Base-by-base conservation (phyloP, 1,140 invertebrate species). In the Charaxes varanes region DNA sequence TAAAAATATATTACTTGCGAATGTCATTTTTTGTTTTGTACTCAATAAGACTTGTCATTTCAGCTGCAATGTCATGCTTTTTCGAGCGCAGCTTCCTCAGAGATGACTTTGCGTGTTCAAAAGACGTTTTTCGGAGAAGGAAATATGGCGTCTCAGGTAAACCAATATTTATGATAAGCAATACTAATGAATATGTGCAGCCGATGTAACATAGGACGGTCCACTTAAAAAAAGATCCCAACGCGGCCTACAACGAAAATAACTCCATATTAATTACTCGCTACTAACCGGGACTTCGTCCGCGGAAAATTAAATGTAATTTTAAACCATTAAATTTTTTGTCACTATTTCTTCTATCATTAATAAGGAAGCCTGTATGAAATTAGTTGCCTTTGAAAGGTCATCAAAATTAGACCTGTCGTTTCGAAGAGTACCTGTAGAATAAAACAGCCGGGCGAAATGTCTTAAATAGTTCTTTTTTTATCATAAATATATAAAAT, bases 61-160 rank as follows among this genome's bases (percentile, higher is more conserved):
- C 69, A 12, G 35, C 28, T 1, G 56, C 42, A 11, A 64, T 41
- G 16, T 68, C 40, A 30, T 65, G 53, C 10, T 59, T 32, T 3
- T 37, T 21, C 2, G 41, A 32, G 19, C 69, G 45, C 14, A 68
- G 57, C 16, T 47, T 53, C 12, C 23, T 51, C 5, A 73, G 42
- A n/a, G 26, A 24, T 0, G 16, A 23, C 13, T 38, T 40, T 0
- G 66, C 58, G 2, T 56, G 41, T 6, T 54, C 53, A 3, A 32
- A 15, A 4, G 36, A 53, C 1, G 44, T 41, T 33, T 49, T 59
- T 32, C 57, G 37, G 0, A 76, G 45, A 5, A 64, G 36, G 21
- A 41, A 76, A 38, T 72, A 72, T 12, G 71, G 71, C 2, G 66
- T 62, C 35, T 76, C 71, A 6, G 64, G 62, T 0, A 76, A 40